A percentile compares a stretch with the other conserved stretches of the same genome.
Evolutionary conservation across 2,888 invertebrate genomes (phyloP).

Genomic region (Caenorhabditis zanzibari): DNA sequence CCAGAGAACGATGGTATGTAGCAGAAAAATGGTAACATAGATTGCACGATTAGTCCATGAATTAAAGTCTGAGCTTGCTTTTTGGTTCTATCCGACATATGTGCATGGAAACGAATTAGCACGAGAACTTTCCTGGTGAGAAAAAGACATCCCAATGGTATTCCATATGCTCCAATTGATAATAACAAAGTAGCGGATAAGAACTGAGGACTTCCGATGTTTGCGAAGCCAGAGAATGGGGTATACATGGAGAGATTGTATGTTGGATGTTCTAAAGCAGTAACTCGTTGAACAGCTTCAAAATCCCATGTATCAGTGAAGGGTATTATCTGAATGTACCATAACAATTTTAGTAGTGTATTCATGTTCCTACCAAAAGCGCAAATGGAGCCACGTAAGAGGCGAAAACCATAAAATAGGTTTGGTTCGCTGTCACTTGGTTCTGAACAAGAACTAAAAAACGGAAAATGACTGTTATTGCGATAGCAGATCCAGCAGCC

Average conservation of each 20-base stretch:
- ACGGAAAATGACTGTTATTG: constrained; percentile 54
- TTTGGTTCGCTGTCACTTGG: constrained; percentile 32
- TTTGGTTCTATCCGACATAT: constrained; percentile 61
- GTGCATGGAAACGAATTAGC: constrained; percentile 46
- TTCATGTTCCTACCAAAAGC: constrained; percentile 20
- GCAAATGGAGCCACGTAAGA: constrained; percentile 46
- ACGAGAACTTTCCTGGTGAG: constrained; percentile 49
- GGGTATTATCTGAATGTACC: constrained; percentile 52
- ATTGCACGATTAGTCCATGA: constrained; percentile 53
- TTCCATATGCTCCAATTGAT: constrained; percentile 55
- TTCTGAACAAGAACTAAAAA: constrained; percentile 50
- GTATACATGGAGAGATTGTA: constrained; percentile 51
- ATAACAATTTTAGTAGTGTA: neutral
- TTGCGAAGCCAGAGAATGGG: constrained; percentile 45
- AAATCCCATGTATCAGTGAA: constrained; percentile 59
- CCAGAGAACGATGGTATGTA: constrained; percentile 51
- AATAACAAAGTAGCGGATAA: constrained; percentile 42
- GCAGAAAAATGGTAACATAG: constrained; percentile 45
- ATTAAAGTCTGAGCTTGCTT: constrained; percentile 59
- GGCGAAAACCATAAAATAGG: constrained; percentile 39
- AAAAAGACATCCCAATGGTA: constrained; percentile 38
- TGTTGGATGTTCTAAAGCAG: constrained; percentile 41
- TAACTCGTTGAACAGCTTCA: constrained; percentile 11
- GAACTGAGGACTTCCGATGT: constrained; percentile 43
- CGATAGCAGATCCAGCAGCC: constrained; percentile 46